Conservation (phyloP, 1,140 invertebrate genomes). For the Spodoptera frugiperda region DNA sequence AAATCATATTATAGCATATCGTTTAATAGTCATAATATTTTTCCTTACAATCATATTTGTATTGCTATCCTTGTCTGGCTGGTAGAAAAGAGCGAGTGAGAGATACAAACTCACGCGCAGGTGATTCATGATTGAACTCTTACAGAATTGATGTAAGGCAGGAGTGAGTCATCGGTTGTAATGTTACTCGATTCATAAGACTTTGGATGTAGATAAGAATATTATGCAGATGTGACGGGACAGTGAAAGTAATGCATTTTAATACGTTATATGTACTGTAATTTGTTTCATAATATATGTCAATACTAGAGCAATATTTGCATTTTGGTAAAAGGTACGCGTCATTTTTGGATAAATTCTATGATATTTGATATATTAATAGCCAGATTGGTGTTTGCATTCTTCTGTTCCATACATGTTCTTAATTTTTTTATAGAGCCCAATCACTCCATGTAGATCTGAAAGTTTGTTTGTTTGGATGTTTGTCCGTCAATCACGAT, state of each 20-base stretch:
- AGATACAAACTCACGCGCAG: constrained; percentile 16
- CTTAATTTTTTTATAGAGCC: no score
- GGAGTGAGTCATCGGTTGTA: constrained; percentile 63
- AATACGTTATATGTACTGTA: neutral
- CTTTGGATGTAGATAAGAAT: constrained; percentile 24
- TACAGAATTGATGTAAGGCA: constrained; percentile 75
- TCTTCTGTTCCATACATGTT: no score
- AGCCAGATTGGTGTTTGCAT: no score
- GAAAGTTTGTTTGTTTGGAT: no score
- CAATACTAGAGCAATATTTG: no score
- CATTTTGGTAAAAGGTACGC: no score
- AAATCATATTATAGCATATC: constrained; percentile 8
- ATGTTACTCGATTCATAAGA: constrained; percentile 8
- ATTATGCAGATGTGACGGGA: constrained; percentile 27
- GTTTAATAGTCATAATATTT: neutral
- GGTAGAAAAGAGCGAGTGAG: neutral
- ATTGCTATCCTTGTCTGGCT: constrained; percentile 14
- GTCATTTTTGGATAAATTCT: no score
- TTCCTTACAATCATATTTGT: neutral
- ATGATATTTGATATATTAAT: no score
- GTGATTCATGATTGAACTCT: constrained; percentile 54
- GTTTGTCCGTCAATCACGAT: no score
- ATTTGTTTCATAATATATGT: no score
- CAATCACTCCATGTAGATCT: no score
- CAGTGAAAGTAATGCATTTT: neutral